phyloP scores from a whole-genome alignment of 2,888 invertebrate genomes.

The Melanophora roralis region DNA sequence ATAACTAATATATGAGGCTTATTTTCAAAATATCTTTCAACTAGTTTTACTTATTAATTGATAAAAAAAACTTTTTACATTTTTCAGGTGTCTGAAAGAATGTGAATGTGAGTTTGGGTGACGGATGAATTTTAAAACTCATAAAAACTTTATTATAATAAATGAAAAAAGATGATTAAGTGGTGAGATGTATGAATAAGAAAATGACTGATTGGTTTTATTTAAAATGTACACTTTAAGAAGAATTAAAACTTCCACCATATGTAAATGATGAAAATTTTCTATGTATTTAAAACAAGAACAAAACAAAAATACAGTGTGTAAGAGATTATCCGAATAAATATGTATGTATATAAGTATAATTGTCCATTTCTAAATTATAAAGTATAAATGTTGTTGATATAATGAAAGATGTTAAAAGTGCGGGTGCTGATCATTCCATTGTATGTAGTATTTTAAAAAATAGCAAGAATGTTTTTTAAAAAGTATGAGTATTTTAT shows the following conservation, averaged over 20 bases:
- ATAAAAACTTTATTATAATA: not conserved
- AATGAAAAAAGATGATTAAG: constrained; percentile 26
- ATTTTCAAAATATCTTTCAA: too few relatives aligned
- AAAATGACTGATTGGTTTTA: constrained; percentile 43
- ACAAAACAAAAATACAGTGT: not conserved
- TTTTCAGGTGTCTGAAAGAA: constrained; percentile 56
- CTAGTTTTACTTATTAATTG: too few relatives aligned
- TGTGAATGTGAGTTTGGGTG: constrained; percentile 49
- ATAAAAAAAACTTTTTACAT: constrained; percentile 23
- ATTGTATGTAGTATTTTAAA: constrained; percentile 50
- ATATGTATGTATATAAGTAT: too few relatives aligned
- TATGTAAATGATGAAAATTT: constrained; percentile 57
- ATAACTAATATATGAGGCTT: constrained; percentile 1
- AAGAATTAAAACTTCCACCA: constrained; percentile 26
- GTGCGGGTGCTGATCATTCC: constrained; percentile 62
- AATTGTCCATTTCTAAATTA: constrained; percentile 16
- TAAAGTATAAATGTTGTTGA: constrained; percentile 28
- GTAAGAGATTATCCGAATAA: constrained; percentile 52
- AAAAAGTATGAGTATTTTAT: constrained; percentile 36
- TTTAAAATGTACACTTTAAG: constrained; percentile 21
- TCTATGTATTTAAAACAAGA: constrained; percentile 10
- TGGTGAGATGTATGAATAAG: constrained; percentile 42
- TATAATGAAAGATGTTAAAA: constrained; percentile 6
- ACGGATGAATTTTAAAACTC: constrained; percentile 22
- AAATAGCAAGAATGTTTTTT: not conserved